These are phyloP conservation scores for Aratinga solstitialis DNA, from an alignment of 2,797 vertebrate species.

Conservation along the genomic window DNA sequence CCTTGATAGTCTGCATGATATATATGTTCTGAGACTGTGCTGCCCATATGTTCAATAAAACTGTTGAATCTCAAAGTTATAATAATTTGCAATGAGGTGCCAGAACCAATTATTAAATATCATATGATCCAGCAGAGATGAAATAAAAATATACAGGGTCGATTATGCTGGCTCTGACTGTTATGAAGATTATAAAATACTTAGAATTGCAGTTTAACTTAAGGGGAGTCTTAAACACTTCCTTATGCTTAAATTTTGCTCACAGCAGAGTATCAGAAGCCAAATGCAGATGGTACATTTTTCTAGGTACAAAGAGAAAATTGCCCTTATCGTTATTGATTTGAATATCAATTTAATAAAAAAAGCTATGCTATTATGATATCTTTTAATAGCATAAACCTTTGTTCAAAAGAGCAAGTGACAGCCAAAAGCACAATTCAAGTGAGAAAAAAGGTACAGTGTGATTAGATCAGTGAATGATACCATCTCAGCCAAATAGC, in stretches of 20 bases:
- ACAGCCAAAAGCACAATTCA: slow-evolving; percentile 77
- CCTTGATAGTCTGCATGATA: slow-evolving; percentile 77
- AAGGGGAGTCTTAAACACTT: slow-evolving; percentile 76
- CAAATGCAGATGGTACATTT: slow-evolving; percentile 78
- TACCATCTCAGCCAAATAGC: slow-evolving; percentile 76
- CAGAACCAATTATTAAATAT: slow-evolving; percentile 87
- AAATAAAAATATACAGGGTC: slow-evolving; percentile 85
- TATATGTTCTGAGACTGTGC: slow-evolving; percentile 80
- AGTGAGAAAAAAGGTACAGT: slow-evolving; percentile 77
- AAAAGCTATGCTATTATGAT: slow-evolving; percentile 69
- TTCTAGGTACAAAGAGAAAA: slow-evolving; percentile 72
- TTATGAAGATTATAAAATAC: slow-evolving; percentile 77
- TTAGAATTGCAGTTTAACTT: slow-evolving; percentile 75
- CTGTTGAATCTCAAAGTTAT: slow-evolving; percentile 83
- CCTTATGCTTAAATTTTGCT: slow-evolving; percentile 80
- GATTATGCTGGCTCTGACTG: slow-evolving; percentile 80
- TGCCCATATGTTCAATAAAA: slow-evolving; percentile 84
- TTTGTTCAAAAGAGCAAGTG: slow-evolving; percentile 78
- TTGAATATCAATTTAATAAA: slow-evolving; percentile 64
- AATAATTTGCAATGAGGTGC: slow-evolving; percentile 84
- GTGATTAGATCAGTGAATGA: slow-evolving; percentile 73
- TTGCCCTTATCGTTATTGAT: slow-evolving; percentile 71
- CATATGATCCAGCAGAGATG: slow-evolving; percentile 84
- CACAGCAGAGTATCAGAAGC: slow-evolving; percentile 70
- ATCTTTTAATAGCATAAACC: slow-evolving; percentile 67